A percentile compares a stretch with the other conserved stretches of the same genome.
phyloP scores from a whole-genome alignment of 1,140 invertebrate species.

The Musca vetustissima region DNA sequence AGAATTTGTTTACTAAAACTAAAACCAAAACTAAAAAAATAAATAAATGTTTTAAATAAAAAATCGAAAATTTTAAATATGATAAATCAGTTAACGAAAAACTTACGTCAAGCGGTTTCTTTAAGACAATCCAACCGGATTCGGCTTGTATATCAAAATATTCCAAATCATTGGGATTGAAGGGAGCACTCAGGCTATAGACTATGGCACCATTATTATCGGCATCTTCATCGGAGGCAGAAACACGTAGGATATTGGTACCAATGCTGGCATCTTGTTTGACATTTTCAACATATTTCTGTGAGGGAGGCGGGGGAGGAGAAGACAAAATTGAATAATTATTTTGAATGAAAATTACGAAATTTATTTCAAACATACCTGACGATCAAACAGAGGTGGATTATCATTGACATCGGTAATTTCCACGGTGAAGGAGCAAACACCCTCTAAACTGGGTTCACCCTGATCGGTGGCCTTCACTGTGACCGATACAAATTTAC shows the following conservation, averaged over 20 bases:
- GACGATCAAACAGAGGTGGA: constrained; percentile 90
- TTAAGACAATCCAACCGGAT: constrained; percentile 93
- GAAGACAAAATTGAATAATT: not conserved
- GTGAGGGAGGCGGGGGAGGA: constrained; percentile 51
- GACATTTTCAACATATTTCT: constrained; percentile 96
- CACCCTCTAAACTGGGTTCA: constrained; percentile 90
- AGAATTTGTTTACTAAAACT: constrained; percentile 1
- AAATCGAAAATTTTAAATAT: constrained; percentile 2
- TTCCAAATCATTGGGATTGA: constrained; percentile 81
- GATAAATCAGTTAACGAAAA: constrained; percentile 41
- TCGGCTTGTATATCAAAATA: constrained; percentile 96
- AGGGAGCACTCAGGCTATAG: constrained; percentile 85
- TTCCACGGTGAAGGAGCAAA: constrained; percentile 95
- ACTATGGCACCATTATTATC: constrained; percentile 94
- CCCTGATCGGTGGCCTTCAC: constrained; percentile 96
- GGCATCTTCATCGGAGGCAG: constrained; percentile 92
- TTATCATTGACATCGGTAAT: constrained; percentile 95
- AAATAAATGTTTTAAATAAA: constrained; percentile 14
- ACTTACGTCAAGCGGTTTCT: constrained; percentile 95
- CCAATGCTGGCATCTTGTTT: constrained; percentile 95
- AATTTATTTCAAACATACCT: constrained; percentile 62
- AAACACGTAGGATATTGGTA: constrained; percentile 90
- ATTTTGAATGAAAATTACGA: constrained; percentile 3
- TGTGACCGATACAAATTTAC: constrained; percentile 93
- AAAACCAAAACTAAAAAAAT: constrained; percentile 5